Percentiles rank a stretch among this genome's conserved stretches.
Evolutionary conservation across 2,113 vertebrate species (phyloP).

Genomic region (Eublepharis macularius): DNA sequence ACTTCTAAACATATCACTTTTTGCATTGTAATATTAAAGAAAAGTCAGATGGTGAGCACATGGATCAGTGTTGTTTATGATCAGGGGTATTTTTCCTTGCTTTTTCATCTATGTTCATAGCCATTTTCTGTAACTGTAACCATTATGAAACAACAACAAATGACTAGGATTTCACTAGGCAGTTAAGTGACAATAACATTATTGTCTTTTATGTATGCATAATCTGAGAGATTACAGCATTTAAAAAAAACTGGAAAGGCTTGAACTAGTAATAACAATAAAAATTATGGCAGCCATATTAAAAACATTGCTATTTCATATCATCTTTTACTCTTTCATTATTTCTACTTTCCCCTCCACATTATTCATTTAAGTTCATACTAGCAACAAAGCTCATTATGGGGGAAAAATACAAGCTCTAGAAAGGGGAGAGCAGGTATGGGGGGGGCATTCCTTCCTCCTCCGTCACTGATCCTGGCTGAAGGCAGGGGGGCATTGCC

Average conservation of each 20-base stretch:
- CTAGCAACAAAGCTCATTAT: no score
- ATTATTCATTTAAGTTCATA: neutral
- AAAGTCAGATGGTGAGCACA: constrained; percentile 67
- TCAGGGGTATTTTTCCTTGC: constrained; percentile 47
- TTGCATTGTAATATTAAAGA: constrained; percentile 60
- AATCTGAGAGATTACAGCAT: constrained; percentile 10
- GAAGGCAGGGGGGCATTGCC: no score
- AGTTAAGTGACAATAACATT: constrained; percentile 12
- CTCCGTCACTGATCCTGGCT: no score
- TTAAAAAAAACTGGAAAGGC: constrained; percentile 48
- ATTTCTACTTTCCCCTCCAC: neutral
- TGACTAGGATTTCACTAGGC: neutral
- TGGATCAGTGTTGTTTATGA: constrained; percentile 34
- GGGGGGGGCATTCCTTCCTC: no score
- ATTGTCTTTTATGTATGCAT: neutral
- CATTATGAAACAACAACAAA: constrained; percentile 20
- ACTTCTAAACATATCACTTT: constrained; percentile 58
- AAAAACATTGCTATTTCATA: neutral
- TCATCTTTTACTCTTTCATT: neutral
- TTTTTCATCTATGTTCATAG: constrained; percentile 36
- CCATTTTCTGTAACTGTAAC: constrained; percentile 60
- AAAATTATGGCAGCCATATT: constrained; percentile 9
- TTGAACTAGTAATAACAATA: constrained; percentile 23
- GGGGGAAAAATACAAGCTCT: no score
- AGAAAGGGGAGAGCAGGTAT: no score